A percentile compares a stretch with the other conserved stretches of the same genome.
phyloP scores from a whole-genome alignment of 2,888 invertebrate genomes.

The Pharmacophagus antenor region DNA sequence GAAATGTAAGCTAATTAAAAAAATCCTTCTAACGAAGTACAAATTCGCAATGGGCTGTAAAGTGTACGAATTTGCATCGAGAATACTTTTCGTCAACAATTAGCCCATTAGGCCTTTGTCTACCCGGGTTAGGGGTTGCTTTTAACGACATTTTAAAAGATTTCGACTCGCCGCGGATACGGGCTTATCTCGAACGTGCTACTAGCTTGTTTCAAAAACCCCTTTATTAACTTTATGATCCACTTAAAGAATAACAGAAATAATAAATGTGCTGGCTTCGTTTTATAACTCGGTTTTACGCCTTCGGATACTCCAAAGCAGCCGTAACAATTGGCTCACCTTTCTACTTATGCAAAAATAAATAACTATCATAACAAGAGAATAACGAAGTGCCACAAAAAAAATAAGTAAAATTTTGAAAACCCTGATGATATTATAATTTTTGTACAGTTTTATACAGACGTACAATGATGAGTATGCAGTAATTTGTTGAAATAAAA shows the following conservation, averaged over 20 bases:
- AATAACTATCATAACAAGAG: background rate
- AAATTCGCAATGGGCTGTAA: slow-evolving; percentile 78
- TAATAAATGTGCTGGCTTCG: slow-evolving; percentile 72
- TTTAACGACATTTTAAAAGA: slow-evolving; percentile 81
- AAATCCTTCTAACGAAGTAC: slow-evolving; percentile 70
- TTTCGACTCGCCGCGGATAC: slow-evolving; percentile 63
- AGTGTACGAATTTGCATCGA: slow-evolving; percentile 78
- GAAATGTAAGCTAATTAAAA: slow-evolving; percentile 62
- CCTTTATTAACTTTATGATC: slow-evolving; percentile 78
- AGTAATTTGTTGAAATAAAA: too few species aligned
- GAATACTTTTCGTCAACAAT: slow-evolving; percentile 80
- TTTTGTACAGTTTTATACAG: too few species aligned
- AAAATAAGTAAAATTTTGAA: too few species aligned
- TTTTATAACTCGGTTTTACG: slow-evolving; percentile 65
- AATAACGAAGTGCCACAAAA: too few species aligned
- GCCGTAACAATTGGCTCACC: slow-evolving; percentile 1
- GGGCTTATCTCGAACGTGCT: slow-evolving; percentile 75
- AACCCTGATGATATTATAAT: too few species aligned
- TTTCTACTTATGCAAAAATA: background rate
- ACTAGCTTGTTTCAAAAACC: slow-evolving; percentile 72
- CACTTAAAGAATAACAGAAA: slow-evolving; percentile 75
- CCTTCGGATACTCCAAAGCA: slow-evolving; percentile 46
- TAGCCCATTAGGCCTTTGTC: slow-evolving; percentile 74
- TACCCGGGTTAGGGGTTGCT: slow-evolving; percentile 65
- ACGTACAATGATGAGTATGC: too few species aligned